Evolutionary conservation across 92 coral and sea anemone genomes (phyloP).

Genomic region (Plumapathes pennacea): DNA sequence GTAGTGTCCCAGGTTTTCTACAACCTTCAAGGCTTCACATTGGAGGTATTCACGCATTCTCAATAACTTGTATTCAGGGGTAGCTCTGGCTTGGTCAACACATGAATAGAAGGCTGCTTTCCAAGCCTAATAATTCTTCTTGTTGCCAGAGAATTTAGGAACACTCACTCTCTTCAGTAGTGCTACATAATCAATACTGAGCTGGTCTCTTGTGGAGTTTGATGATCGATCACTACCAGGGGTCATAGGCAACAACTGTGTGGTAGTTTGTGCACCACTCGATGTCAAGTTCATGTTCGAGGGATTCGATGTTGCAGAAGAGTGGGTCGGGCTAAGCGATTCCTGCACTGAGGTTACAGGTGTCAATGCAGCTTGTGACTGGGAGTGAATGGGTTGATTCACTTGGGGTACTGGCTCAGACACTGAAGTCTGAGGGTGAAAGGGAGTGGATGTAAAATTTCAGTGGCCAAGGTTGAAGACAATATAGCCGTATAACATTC

Average conservation of each 20-base stretch:
- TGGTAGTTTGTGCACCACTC: no score
- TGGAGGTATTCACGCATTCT: constrained; percentile 41
- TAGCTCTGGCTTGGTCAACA: constrained; percentile 37
- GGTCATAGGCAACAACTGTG: not conserved
- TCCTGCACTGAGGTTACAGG: constrained; percentile 1
- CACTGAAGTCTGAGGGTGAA: no score
- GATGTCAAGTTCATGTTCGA: no score
- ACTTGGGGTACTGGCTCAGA: no score
- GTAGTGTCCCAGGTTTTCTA: constrained; percentile 49
- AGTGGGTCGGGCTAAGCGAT: no score
- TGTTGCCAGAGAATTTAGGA: no score
- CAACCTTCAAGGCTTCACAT: constrained; percentile 58
- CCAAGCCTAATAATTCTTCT: no score
- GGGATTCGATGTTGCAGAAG: not conserved
- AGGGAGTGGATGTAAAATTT: no score
- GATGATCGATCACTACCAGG: constrained; percentile 2
- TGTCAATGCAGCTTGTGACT: not conserved
- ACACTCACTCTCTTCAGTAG: constrained; percentile 15
- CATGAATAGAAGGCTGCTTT: constrained; percentile 51
- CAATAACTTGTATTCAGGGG: constrained; percentile 55
- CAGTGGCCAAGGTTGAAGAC: no score
- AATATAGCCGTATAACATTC: no score
- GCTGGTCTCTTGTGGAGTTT: not conserved
- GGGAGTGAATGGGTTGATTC: no score
- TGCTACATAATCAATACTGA: constrained; percentile 12